Base-by-base conservation (phyloP, 2,797 vertebrate genomes). In the Myotis planiceps region DNA sequence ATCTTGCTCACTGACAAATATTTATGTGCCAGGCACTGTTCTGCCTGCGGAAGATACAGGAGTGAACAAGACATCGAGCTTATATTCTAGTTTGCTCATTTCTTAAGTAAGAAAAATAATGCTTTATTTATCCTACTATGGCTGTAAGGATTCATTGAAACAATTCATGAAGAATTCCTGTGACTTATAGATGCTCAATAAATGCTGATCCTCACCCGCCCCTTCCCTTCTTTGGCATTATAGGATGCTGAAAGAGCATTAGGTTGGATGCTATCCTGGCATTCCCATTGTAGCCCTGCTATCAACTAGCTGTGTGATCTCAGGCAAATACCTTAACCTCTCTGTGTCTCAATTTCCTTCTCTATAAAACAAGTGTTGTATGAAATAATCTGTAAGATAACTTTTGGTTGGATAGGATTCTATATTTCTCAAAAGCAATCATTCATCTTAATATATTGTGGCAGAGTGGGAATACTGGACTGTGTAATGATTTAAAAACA, bases 401-500 rank as follows among this genome's bases (percentile, higher is more conserved):
- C 1, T 45, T 79, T 82, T 69, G 5, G 80, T 76, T 89, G 39
- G 29, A 79, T 93, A 42, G n/a, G 21, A 85, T 49, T 92, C 66
- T 88, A 18, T 79, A 60, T 53, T 93, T 90, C 27, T 75, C 63
- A 71, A 71, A 96, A 85, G 83, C 15, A 49, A 37, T 85, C 39
- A 69, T 45, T 87, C 27, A 90, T 88, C 55, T 84, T 88, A 27
- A 49, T 86, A 74, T 14, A 27, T 34, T 47, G 9, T 74, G 18
- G 47, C 75, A 88, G n/a, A 81, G 12, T 39, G 27, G 27, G 1
- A 42, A 37, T 68, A 49, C 82, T 66, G 65, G 45, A 80, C 0
- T 53, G 6, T 60, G 21, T 19, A 58, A 89, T 66, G 49, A 95
- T 92, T 84, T 85, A 34, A 88, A 96, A 93, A 55, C 51, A 81